phyloP scores from a whole-genome alignment of 2,888 invertebrate species.

The Polylopha cassiicola region DNA sequence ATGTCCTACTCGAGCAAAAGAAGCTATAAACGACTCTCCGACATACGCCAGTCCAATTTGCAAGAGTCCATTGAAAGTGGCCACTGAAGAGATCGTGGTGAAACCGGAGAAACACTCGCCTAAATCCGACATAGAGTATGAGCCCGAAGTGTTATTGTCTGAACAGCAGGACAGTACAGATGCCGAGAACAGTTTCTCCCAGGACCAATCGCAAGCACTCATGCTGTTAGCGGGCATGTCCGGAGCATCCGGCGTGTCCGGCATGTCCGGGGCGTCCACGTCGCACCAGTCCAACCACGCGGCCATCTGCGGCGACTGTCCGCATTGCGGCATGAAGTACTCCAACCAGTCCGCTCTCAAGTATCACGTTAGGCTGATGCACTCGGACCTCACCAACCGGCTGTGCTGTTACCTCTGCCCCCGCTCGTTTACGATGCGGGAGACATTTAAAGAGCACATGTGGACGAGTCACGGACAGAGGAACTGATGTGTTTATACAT shows the following conservation, averaged over 20 bases:
- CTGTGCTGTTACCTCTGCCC: slow-evolving; percentile 83
- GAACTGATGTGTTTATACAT: slow-evolving; percentile 58
- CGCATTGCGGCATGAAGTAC: slow-evolving; percentile 82
- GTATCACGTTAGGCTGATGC: slow-evolving; percentile 82
- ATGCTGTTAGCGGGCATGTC: slow-evolving; percentile 64
- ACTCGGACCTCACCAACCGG: slow-evolving; percentile 81
- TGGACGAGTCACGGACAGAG: slow-evolving; percentile 80
- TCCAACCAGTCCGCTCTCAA: slow-evolving; percentile 83
- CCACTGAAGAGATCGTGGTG: slow-evolving; percentile 47
- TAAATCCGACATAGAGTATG: slow-evolving; percentile 66
- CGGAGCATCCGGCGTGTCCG: slow-evolving; percentile 43
- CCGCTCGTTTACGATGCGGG: slow-evolving; percentile 81
- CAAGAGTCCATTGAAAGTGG: slow-evolving; percentile 56
- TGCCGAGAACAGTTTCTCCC: slow-evolving; percentile 49
- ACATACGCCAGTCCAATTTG: slow-evolving; percentile 43
- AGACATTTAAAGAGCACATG: slow-evolving; percentile 83
- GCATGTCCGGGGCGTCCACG: slow-evolving; percentile 62
- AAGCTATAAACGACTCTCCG: slow-evolving; percentile 45
- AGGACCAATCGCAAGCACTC: slow-evolving; percentile 62
- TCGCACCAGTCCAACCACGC: slow-evolving; percentile 72
- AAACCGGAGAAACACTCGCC: slow-evolving; percentile 69
- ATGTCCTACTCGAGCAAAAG: slow-evolving; percentile 48
- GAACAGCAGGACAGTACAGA: slow-evolving; percentile 65
- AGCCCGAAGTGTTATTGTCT: slow-evolving; percentile 67
- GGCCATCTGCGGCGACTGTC: slow-evolving; percentile 80